Percentiles rank a stretch among this genome's conserved stretches.
Conservation (phyloP, 2,797 vertebrate genomes). For the Enteromius radiatus region DNA sequence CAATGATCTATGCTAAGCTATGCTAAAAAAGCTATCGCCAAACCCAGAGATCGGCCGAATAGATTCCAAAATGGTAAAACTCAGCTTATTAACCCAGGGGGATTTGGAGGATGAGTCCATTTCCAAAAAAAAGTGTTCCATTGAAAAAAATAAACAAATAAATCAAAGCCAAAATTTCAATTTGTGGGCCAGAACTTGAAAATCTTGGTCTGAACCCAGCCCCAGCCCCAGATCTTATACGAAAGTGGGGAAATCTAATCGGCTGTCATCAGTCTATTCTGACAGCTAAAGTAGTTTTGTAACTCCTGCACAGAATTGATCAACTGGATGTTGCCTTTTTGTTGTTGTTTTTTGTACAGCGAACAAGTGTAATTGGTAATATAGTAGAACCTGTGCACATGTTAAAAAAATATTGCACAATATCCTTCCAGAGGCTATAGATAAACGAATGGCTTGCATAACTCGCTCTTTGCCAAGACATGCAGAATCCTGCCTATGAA, state of each 20-base stretch:
- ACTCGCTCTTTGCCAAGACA: conserved; percentile 62
- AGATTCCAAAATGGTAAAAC: too few species aligned
- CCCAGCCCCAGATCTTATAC: neutral
- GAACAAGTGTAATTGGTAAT: neutral
- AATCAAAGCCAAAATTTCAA: too few species aligned
- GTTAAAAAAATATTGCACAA: conserved; percentile 50
- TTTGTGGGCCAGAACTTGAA: neutral
- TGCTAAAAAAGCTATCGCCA: too few species aligned
- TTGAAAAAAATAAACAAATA: too few species aligned
- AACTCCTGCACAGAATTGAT: neutral
- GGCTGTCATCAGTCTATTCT: neutral
- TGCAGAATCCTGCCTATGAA: conserved; percentile 60
- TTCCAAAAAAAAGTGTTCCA: too few species aligned
- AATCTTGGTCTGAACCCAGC: neutral
- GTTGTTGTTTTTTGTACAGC: neutral
- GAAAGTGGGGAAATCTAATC: neutral
- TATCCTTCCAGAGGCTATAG: conserved; percentile 38
- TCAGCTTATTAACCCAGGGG: too few species aligned
- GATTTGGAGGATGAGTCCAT: too few species aligned
- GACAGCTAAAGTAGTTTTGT: neutral
- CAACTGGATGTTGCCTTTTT: neutral
- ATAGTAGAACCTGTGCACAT: neutral
- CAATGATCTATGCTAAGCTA: too few species aligned
- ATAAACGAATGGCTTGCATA: conserved; percentile 57
- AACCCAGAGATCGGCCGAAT: too few species aligned